phyloP scores from a whole-genome alignment of 1,140 invertebrate species.

The Campoletis sonorensis region DNA sequence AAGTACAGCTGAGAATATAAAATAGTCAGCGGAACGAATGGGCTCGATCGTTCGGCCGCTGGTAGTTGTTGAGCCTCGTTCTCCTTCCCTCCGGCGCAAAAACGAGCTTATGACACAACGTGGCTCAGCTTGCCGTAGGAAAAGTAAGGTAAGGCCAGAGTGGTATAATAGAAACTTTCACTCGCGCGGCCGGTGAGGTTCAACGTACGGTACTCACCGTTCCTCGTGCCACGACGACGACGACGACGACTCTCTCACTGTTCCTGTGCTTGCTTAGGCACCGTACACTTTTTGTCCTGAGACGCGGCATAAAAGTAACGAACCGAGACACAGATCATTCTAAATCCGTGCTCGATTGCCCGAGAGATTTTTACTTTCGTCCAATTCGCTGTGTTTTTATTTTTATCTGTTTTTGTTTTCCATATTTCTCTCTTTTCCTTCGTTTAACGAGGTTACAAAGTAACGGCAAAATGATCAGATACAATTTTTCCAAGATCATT shows the following conservation, averaged over 20 bases:
- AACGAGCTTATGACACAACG: conserved; percentile 74
- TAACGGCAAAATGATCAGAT: too few species aligned
- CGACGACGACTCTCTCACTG: conserved; percentile 13
- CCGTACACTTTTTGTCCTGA: neutral
- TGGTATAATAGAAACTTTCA: conserved; percentile 78
- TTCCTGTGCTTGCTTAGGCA: neutral
- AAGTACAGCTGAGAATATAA: neutral
- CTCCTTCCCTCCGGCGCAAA: neutral
- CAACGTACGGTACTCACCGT: conserved; percentile 69
- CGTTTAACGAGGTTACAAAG: neutral
- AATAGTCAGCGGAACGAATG: conserved; percentile 22
- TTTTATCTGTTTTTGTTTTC: neutral
- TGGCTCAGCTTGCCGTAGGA: conserved; percentile 71
- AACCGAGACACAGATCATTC: neutral
- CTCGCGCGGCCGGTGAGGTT: conserved; percentile 67
- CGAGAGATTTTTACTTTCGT: neutral
- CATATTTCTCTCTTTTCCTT: neutral
- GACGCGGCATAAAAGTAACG: neutral
- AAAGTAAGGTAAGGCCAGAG: conserved; percentile 77
- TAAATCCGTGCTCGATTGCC: neutral
- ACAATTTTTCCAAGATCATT: too few species aligned
- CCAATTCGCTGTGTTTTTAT: neutral
- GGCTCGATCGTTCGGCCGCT: neutral
- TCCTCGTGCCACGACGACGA: conserved; percentile 5
- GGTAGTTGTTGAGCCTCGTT: conserved; percentile 13